Evolutionary conservation across 2,797 vertebrate species (phyloP), one percentile per base, ranked within the genome.

Genomic region (Amblyopsis hoosieri): DNA sequence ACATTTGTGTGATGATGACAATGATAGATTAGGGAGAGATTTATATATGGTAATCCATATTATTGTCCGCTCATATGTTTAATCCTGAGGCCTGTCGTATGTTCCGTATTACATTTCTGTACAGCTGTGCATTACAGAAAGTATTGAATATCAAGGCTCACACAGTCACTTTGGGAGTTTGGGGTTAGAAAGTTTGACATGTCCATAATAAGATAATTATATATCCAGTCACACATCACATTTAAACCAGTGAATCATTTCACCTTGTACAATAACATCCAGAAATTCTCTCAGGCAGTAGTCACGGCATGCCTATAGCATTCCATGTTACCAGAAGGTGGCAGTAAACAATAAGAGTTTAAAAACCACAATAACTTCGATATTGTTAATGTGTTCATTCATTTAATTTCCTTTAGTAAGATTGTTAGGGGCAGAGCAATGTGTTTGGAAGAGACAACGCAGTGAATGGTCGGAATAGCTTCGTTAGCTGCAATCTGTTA

Each of bases 311-410:
- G 7, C 2, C 1, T 33, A 64, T 15, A 49, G 23, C 56, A 19
- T 72, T 57, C 65, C 0, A 5, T 13, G 2, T 15, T 4, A 6
- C 86, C 92, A 90, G 74, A 5, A 86, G 93, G 83, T 84, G 89
- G 79, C 83, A 60, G 69, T 81, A 4, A 75, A 71, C 65, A 78
- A 77, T 62, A 68, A 89, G 15, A 66, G 33, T 56, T 85, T 64
- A 60, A 17, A 2, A 4, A 2, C 10, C 31, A 8, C 4, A 1
- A 45, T 62, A 64, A 64, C 83, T 75, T 37, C 33, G 33, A 37
- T 37, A 37, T 8, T 37, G 33, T 37, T 37, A 6, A 37, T 5
- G 5, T 37, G 33, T 37, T 37, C 33, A 37, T 37, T 37, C 1
- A 37, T 37, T 37, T 37, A 1, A 5, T 37, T 37, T 37, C 5